These are phyloP conservation scores for Gasterosteus nipponicus DNA, from an alignment of 2,113 vertebrate genomes.

Conservation along the genomic window DNA sequence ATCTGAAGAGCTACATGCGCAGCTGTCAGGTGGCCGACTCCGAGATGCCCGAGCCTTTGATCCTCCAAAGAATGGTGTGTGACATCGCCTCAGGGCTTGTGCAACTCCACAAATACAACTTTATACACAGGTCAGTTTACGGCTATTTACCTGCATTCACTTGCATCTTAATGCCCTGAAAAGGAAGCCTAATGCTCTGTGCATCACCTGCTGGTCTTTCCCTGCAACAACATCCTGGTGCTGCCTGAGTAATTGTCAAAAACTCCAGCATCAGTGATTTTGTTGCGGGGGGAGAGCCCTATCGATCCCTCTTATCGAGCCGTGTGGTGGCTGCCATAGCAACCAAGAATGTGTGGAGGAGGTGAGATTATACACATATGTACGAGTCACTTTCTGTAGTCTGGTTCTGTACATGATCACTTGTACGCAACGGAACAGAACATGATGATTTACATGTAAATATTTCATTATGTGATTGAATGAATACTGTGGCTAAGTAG, in stretches of 20 bases:
- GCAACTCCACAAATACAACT: conserved; percentile 94
- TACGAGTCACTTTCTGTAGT: background rate
- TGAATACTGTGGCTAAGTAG: background rate
- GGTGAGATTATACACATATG: conserved; percentile 42
- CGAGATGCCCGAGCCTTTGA: conserved; percentile 87
- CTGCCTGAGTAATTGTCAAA: conserved; percentile 90
- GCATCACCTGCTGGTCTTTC: conserved; percentile 72
- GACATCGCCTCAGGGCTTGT: conserved; percentile 93
- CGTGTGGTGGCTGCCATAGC: conserved; percentile 29
- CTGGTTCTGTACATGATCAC: background rate
- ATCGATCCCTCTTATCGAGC: background rate
- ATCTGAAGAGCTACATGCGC: conserved; percentile 94
- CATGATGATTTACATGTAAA: background rate
- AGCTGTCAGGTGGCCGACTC: conserved; percentile 88
- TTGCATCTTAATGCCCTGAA: background rate
- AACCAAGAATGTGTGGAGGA: conserved; percentile 42
- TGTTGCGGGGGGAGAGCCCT: conserved; percentile 92
- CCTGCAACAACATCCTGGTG: conserved; percentile 99
- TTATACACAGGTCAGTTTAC: conserved; percentile 88
- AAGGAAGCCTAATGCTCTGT: conserved; percentile 19
- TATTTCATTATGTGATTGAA: background rate
- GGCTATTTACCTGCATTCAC: background rate
- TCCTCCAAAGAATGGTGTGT: conserved; percentile 94
- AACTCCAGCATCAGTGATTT: conserved; percentile 99
- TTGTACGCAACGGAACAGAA: background rate